phyloP scores from a whole-genome alignment of 2,888 invertebrate genomes.

The Hipparchia sbordonii region DNA sequence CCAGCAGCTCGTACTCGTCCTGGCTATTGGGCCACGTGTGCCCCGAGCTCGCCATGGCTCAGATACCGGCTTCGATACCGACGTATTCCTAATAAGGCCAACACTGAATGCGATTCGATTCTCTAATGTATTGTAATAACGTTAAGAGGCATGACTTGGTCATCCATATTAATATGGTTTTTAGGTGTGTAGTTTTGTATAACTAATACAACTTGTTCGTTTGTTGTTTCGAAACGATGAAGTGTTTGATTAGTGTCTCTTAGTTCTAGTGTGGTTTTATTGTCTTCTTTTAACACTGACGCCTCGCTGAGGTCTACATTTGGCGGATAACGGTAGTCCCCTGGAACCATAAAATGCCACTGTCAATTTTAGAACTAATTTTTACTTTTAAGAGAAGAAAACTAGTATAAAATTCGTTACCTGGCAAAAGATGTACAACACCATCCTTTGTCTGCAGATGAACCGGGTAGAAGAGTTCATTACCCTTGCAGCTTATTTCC shows the following conservation, averaged over 20 bases:
- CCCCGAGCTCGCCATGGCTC: conserved; percentile 62
- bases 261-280: conserved; percentile 65
- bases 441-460: conserved; percentile 83
- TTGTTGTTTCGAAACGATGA: conserved; percentile 60
- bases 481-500: conserved; percentile 79
- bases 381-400: too few species aligned
- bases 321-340: conserved; percentile 76
- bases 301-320: conserved; percentile 61
- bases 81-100: conserved; percentile 62
- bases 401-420: conserved; percentile 55
- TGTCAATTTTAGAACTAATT: background rate
- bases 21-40: conserved; percentile 94
- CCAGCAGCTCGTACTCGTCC: conserved; percentile 96
- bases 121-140: conserved; percentile 42
- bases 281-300: conserved; percentile 44
- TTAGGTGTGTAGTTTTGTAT: conserved; percentile 60
- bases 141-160: conserved; percentile 52
- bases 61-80: background rate
- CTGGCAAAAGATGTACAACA: conserved; percentile 81
- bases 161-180: conserved; percentile 71
- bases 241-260: conserved; percentile 53
- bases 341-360: conserved; percentile 57
- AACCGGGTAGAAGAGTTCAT: conserved; percentile 81
- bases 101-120: conserved; percentile 46
- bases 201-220: conserved; percentile 47